These are phyloP conservation scores for Xestia rhomboidea DNA, from an alignment of 2,888 invertebrate species.

Conservation along the genomic window DNA sequence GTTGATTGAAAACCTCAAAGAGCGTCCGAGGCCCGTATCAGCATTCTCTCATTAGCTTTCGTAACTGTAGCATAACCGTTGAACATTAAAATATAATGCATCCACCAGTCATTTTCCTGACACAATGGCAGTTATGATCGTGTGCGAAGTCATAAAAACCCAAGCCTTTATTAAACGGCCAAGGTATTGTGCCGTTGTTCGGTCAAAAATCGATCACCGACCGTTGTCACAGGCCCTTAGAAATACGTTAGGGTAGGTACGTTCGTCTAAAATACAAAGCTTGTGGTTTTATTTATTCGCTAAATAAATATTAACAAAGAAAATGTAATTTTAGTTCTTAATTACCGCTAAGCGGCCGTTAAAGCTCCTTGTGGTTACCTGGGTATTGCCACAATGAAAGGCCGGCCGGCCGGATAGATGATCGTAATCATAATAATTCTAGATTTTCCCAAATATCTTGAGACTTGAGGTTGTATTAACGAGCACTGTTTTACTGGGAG, in stretches of 20 bases:
- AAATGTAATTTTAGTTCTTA: conserved; percentile 47
- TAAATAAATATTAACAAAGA: conserved; percentile 52
- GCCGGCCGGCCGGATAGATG: conserved; percentile 9
- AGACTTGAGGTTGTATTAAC: conserved; percentile 11
- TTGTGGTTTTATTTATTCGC: conserved; percentile 45
- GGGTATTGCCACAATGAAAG: conserved; percentile 22
- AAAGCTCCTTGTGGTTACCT: conserved; percentile 1
- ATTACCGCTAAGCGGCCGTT: conserved; percentile 38
- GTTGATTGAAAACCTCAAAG: background rate
- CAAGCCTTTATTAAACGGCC: conserved; percentile 31
- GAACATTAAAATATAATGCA: conserved; percentile 24
- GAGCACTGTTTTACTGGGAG: background rate
- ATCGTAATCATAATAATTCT: conserved; percentile 42
- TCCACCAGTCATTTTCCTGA: conserved; percentile 23
- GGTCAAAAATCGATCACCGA: conserved; percentile 34
- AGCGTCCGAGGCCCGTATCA: background rate
- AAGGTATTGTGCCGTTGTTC: conserved; percentile 40
- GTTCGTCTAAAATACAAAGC: conserved; percentile 20
- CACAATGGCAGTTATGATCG: conserved; percentile 40
- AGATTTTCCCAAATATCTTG: conserved; percentile 8
- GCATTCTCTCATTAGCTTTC: background rate
- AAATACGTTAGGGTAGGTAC: conserved; percentile 12
- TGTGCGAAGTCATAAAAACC: conserved; percentile 38
- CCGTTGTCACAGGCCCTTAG: background rate
- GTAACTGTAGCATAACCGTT: background rate